Evolutionary conservation across 2,113 vertebrate species (phyloP).

Genomic region (Atlantisia rogersi): DNA sequence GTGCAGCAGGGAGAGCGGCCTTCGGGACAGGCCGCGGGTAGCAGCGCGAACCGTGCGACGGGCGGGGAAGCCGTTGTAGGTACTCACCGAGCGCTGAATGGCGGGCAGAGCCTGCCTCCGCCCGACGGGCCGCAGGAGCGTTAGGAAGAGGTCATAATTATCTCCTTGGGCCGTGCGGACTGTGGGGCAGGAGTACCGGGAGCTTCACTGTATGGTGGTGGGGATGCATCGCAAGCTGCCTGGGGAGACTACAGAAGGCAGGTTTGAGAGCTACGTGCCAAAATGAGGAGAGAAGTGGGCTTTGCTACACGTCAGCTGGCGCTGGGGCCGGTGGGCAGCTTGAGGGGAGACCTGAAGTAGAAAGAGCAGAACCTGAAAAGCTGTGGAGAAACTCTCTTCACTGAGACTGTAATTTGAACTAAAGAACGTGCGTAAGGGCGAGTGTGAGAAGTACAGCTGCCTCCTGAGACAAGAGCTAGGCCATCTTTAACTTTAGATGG

Average conservation of each 20-base stretch:
- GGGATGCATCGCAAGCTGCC: neutral
- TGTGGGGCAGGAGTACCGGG: neutral
- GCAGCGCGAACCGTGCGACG: accelerated
- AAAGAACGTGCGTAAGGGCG: neutral
- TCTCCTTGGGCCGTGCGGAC: neutral
- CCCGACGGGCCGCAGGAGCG: neutral
- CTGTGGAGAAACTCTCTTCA: neutral
- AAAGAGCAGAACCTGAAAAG: neutral
- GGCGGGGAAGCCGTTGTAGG: neutral
- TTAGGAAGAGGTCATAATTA: too few species aligned
- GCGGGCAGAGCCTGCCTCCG: too few species aligned
- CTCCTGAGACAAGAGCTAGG: neutral
- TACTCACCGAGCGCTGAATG: neutral
- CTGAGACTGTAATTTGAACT: neutral
- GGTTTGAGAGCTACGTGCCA: neutral
- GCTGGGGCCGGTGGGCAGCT: neutral
- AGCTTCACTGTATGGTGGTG: neutral
- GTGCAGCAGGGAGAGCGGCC: neutral
- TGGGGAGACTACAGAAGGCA: neutral
- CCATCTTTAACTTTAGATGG: neutral
- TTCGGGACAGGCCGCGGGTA: accelerated
- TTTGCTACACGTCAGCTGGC: neutral
- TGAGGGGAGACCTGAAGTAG: neutral
- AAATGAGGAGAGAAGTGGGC: neutral
- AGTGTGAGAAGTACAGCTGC: neutral